Percentiles rank a stretch among this genome's conserved stretches.
Evolutionary conservation across 2,113 vertebrate species (phyloP).

Genomic region (Melanerpes aurifrons): DNA sequence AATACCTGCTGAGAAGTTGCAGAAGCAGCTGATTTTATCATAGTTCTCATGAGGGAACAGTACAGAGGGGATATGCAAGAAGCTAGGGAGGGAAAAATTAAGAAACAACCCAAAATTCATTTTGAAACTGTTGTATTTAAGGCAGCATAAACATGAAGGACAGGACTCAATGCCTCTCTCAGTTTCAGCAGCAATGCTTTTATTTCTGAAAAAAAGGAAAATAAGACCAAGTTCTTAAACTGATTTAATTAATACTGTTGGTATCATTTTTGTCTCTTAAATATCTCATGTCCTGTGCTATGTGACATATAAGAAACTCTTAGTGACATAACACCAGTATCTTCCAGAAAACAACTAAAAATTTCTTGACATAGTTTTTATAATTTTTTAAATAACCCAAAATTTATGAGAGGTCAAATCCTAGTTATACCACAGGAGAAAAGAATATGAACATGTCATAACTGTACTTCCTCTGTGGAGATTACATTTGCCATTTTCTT

Average conservation of each 20-base stretch:
- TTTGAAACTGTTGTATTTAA: slow-evolving; percentile 62
- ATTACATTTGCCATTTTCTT: neutral
- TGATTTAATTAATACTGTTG: neutral
- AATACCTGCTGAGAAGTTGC: slow-evolving; percentile 63
- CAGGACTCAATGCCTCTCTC: slow-evolving; percentile 11
- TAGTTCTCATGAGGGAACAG: slow-evolving; percentile 14
- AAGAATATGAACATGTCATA: neutral
- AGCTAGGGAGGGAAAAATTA: neutral
- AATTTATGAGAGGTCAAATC: neutral
- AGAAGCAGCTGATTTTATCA: slow-evolving; percentile 53
- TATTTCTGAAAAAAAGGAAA: slow-evolving; percentile 12
- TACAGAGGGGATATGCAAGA: neutral
- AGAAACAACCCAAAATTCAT: slow-evolving; percentile 21
- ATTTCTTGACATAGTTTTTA: neutral
- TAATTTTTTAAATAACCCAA: neutral
- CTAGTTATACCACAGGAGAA: neutral
- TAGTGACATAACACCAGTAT: neutral
- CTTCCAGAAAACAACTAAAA: neutral
- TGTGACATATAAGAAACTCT: neutral
- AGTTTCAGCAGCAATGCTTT: neutral
- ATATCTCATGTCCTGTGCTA: neutral
- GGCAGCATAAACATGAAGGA: neutral
- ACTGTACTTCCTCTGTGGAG: neutral
- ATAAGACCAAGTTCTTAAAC: neutral
- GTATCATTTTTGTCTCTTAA: neutral